phyloP scores from a whole-genome alignment of 2,113 vertebrate species.

The Leptodactylus fuscus region DNA sequence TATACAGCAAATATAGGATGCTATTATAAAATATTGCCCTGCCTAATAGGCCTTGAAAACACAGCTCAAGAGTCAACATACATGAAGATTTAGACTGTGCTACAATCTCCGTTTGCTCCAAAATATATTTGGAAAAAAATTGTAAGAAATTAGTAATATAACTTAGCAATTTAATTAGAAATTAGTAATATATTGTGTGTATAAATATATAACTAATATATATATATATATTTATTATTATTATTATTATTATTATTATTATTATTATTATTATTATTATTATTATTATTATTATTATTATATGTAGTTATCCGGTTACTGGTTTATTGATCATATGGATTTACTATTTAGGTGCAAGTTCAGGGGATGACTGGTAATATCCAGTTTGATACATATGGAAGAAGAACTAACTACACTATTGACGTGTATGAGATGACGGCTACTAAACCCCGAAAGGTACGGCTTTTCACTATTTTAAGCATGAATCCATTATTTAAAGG shows the following conservation, averaged over 20 bases:
- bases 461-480: constrained; percentile 54
- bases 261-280: too few species aligned
- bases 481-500: not conserved
- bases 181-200: too few species aligned
- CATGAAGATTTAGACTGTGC: not conserved
- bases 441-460: constrained; percentile 91
- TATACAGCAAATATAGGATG: constrained; percentile 24
- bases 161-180: too few species aligned
- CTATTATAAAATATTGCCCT: constrained; percentile 33
- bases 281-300: too few species aligned
- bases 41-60: constrained; percentile 48
- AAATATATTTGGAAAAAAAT: too few species aligned
- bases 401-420: constrained; percentile 97
- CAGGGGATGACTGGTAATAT: constrained; percentile 98
- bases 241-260: too few species aligned
- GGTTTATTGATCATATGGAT: constrained; percentile 33
- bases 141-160: too few species aligned
- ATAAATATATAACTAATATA: too few species aligned
- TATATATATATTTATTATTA: too few species aligned
- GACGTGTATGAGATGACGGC: constrained; percentile 97
- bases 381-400: constrained; percentile 97
- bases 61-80: constrained; percentile 29
- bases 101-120: not conserved
- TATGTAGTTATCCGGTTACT: too few species aligned
- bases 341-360: constrained; percentile 88